These are phyloP conservation scores for Ethmia dodecea DNA, from an alignment of 2,888 invertebrate species.

Conservation along the genomic window DNA sequence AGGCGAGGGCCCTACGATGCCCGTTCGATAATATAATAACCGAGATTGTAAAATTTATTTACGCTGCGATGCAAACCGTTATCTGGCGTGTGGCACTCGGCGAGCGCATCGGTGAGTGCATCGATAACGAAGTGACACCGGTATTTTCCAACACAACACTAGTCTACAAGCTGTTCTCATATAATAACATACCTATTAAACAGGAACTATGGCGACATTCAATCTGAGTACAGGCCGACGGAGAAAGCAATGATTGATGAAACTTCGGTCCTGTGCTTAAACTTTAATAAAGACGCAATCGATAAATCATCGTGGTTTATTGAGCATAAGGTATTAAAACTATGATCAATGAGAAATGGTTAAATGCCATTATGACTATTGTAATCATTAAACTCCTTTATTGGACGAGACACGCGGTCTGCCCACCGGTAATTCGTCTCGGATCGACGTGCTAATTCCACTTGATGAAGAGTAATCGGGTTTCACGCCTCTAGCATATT, in stretches of 20 bases:
- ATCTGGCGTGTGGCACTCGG: constrained; percentile 49
- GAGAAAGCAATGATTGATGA: constrained; percentile 37
- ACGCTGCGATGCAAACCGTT: constrained; percentile 47
- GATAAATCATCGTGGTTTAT: constrained; percentile 38
- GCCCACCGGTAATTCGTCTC: constrained; percentile 17
- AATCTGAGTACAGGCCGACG: constrained; percentile 12
- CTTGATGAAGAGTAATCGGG: constrained; percentile 30
- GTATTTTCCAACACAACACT: constrained; percentile 12
- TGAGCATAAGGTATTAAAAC: constrained; percentile 23
- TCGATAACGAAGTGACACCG: constrained; percentile 43
- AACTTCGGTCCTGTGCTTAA: constrained; percentile 26
- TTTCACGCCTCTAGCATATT: constrained; percentile 25
- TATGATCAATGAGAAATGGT: constrained; percentile 30
- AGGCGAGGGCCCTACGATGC: constrained; percentile 38
- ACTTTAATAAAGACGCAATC: constrained; percentile 38
- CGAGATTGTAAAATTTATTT: constrained; percentile 50
- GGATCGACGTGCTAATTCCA: constrained; percentile 22
- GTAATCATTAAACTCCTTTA: constrained; percentile 23
- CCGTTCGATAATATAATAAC: constrained; percentile 47
- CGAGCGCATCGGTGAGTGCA: constrained; percentile 39
- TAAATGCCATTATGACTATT: constrained; percentile 22
- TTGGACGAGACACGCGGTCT: constrained; percentile 16
- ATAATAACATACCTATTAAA: constrained; percentile 12
- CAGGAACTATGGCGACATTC: constrained; percentile 7
- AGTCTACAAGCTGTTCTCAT: constrained; percentile 6